Evolutionary conservation across 2,888 invertebrate genomes (phyloP), one percentile per base, ranked within the genome.

Genomic region (Aporophyla lueneburgensis): DNA sequence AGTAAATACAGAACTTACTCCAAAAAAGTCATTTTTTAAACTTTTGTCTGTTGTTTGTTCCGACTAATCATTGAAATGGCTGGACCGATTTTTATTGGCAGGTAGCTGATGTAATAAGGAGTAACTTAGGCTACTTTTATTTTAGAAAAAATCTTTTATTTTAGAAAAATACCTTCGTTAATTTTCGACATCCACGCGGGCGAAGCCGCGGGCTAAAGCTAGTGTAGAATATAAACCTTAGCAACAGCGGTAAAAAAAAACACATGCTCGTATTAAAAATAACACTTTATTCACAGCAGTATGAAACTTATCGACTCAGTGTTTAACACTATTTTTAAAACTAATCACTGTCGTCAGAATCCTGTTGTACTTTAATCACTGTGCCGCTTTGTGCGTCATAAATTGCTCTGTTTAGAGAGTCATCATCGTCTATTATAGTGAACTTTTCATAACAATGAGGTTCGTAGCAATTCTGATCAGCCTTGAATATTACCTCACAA

Each of bases 401-500:
- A 43, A 81, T 54, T 40, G 68, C 66, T 69, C 75, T 85, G 21
- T 83, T 78, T 6, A 89, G 53, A 58, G 86, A 84, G 46, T 88
- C 85, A 10, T 77, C 85, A 12, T 85, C 83, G 24, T 87, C 84
- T 68, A 89, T 81, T 19, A 88, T 80, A 10, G 85, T 81, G 49
- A 71, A 85, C 33, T 84, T 86, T 24, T 89, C 87, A 70, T 77
- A 87, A 27, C 72, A 62, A 58, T 81, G 77, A 16, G 84, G 86
- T 27, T 91, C 92, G 46, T 85, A 91, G 61, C 74, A 74, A 71
- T 89, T 87, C 75, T 89, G 89, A 81, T 94, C 93, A 43, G 93
- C 93, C 79, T 89, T 91, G 59, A 92, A 93, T 84, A 94, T 91
- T 59, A 93, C 86, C 9, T 93, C 89, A 78, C 92, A 93, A 73